phyloP scores from a whole-genome alignment of 2,888 invertebrate genomes.

The Tipula helvola region DNA sequence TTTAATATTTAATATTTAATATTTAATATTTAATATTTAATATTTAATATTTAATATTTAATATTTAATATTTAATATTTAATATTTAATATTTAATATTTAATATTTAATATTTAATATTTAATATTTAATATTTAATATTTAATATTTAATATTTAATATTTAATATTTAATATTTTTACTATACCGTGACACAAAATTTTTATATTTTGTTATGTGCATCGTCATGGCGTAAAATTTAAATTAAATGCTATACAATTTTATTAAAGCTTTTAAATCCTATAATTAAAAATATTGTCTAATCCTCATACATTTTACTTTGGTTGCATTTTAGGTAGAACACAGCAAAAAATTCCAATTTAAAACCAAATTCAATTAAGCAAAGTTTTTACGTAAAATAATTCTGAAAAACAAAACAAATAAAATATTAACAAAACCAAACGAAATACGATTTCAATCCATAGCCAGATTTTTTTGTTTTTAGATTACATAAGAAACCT shows the following conservation, averaged over 20 bases:
- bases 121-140: too few species aligned
- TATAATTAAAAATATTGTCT: not conserved
- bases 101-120: too few species aligned
- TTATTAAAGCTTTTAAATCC: not conserved
- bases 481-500: not conserved
- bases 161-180: too few species aligned
- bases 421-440: not conserved
- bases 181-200: too few species aligned
- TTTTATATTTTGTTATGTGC: too few species aligned
- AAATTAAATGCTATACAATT: not conserved
- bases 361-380: not conserved
- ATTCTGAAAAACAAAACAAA: not conserved
- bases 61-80: too few species aligned
- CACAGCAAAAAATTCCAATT: not conserved
- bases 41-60: too few species aligned
- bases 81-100: too few species aligned
- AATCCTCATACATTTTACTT: not conserved
- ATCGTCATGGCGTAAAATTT: too few species aligned
- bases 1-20: too few species aligned
- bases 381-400: not conserved
- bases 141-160: too few species aligned
- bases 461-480: not conserved
- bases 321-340: not conserved
- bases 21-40: too few species aligned
- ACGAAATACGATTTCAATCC: not conserved